A percentile compares a stretch with the other conserved stretches of the same genome.
phyloP scores from a whole-genome alignment of 1,140 invertebrate species.

The Drosophila baimaii region DNA sequence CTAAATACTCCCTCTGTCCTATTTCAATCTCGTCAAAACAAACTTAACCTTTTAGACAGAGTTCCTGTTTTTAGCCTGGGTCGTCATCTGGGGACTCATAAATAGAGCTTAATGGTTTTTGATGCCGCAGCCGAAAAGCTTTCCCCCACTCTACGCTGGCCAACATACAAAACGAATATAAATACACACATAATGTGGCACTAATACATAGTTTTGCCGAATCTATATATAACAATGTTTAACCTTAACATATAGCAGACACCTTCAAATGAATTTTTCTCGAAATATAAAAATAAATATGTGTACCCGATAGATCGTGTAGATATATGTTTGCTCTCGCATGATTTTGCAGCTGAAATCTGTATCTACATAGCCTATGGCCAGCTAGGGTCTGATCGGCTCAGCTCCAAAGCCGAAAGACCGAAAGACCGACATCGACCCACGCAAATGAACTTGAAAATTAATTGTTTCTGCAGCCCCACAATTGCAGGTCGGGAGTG shows the following conservation, averaged over 20 bases:
- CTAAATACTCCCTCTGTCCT: neutral
- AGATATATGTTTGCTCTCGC: conserved; percentile 26
- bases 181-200: conserved; percentile 36
- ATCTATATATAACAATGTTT: conserved; percentile 63
- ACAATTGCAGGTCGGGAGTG: conserved; percentile 58
- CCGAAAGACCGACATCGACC: conserved; percentile 31
- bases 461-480: conserved; percentile 60
- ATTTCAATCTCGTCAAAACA: neutral
- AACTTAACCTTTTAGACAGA: conserved; percentile 4
- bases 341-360: conserved; percentile 50
- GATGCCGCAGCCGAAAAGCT: conserved; percentile 59
- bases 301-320: conserved; percentile 38
- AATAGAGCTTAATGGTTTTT: conserved; percentile 55
- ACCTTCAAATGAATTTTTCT: conserved; percentile 78
- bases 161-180: conserved; percentile 36
- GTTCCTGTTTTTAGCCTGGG: conserved; percentile 3
- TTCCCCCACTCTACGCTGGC: conserved; percentile 33
- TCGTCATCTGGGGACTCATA: conserved; percentile 25
- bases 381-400: conserved; percentile 45
- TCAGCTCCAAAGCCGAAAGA: conserved; percentile 9
- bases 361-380: conserved; percentile 41
- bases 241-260: conserved; percentile 82
- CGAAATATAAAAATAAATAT: conserved; percentile 81
- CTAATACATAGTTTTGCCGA: conserved; percentile 50
- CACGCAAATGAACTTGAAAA: conserved; percentile 80